Base-by-base conservation (phyloP, 2,797 vertebrate genomes). In the Galaxias olidus region DNA sequence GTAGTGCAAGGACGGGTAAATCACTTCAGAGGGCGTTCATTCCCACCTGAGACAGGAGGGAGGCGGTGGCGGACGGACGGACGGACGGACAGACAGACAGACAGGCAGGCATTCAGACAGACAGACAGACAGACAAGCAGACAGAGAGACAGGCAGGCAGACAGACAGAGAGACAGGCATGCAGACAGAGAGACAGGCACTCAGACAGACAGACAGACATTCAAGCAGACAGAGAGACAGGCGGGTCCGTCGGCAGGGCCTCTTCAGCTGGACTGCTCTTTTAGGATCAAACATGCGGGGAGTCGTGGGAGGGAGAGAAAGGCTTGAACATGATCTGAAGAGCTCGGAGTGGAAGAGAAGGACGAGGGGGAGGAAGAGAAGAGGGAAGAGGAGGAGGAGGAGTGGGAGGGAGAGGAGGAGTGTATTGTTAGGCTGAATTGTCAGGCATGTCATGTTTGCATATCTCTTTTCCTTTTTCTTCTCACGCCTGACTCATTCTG, bases 401-500 rank as follows among this genome's bases (percentile, higher is more conserved):
- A 60, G 64, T 60, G 17, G 8, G 49, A 30, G 10, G 45, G 40
- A 20, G 17, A 66, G 46, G 72, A 73, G 60, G 45, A 73, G 68
- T 76, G 72, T 71, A 73, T 49, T 75, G 74, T 74, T 80, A 82
- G 80, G 83, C 81, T 70, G 84, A 71, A 77, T 78, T 76, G 84
- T 75, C 63, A 88, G 84, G 72, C 85, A 87, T 86, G 88, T 88
- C 83, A 63, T 90, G 90, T 90, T 90, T 91, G 90, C 78, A 83
- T 87, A 88, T 88, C 82, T 89, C 82, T 84, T 86, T 65, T 66
- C 61, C 74, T 75, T 84, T 76, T 71, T 79, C 66, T 75, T 83
- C 73, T 72, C 74, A 75, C 73, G 70, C 81, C 70, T 82, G 71
- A 66, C 48, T 51, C 50, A 9, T n/a, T n/a, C n/a, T n/a, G n/a